phyloP scores from a whole-genome alignment of 2,888 invertebrate genomes.

The Eilema caniola region DNA sequence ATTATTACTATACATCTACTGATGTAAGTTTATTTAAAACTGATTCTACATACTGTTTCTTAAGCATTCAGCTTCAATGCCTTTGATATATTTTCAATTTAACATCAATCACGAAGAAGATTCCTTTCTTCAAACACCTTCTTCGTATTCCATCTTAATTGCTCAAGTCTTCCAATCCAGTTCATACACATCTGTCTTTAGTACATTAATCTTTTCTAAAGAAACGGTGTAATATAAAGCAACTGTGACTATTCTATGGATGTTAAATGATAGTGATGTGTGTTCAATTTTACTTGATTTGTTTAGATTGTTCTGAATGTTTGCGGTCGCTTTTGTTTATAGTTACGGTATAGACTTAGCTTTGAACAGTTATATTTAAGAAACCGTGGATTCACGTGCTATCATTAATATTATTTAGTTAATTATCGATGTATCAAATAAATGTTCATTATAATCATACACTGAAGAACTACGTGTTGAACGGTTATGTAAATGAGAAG shows the following conservation, averaged over 20 bases:
- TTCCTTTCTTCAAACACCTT: slow-evolving; percentile 46
- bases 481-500: not conserved
- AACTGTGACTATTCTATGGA: slow-evolving; percentile 58
- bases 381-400: slow-evolving; percentile 67
- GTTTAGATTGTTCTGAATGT: slow-evolving; percentile 52
- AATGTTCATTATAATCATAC: slow-evolving; percentile 26
- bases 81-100: slow-evolving; percentile 43
- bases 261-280: slow-evolving; percentile 52
- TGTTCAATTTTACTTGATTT: slow-evolving; percentile 69
- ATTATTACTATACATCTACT: slow-evolving; percentile 1
- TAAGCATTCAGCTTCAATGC: slow-evolving; percentile 35
- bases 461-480: not conserved
- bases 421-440: slow-evolving; percentile 54
- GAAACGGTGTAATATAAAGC: slow-evolving; percentile 44
- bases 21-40: not conserved
- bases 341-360: slow-evolving; percentile 61
- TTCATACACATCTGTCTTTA: slow-evolving; percentile 64
- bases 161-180: slow-evolving; percentile 78
- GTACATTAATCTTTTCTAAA: slow-evolving; percentile 38
- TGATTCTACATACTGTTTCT: not conserved
- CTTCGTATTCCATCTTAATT: slow-evolving; percentile 58
- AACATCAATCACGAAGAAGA: slow-evolving; percentile 46
- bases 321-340: slow-evolving; percentile 64
- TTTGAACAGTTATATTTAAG: slow-evolving; percentile 61
- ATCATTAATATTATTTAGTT: slow-evolving; percentile 56